Base-by-base conservation (phyloP, 2,888 invertebrate genomes). In the Callinectes sapidus region DNA sequence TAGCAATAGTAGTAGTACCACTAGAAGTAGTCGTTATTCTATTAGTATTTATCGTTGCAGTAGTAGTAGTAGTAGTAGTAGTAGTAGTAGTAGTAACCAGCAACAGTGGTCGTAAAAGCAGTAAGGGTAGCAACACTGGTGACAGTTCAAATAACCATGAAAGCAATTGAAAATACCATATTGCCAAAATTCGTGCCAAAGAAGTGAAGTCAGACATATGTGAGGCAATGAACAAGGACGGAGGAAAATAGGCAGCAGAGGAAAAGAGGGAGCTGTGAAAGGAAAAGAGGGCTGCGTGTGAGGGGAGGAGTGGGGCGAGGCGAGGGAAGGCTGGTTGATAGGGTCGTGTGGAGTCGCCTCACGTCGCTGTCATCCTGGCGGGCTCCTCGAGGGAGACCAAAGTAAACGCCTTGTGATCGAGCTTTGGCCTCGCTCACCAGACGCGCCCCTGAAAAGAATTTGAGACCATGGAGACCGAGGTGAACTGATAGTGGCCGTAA, bases 401-500 rank as follows among this genome's bases (percentile, higher is more conserved):
- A 92, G 92, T 92, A 90, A 92, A 92, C 92, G 92, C 90, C 92
- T 90, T 32, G 89, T 90, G 92, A 92, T 92, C 92, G 90, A 86
- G 92, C 87, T 92, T 92, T 92, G 87, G 87, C 90, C 88, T 66
- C 90, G 87, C 90, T 86, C 35, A 89, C 89, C 92, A 86, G 66
- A 92, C 87, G 86, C 90, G 48, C 86, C 92, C 87, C 86, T 48
- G 86, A 87, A 90, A 90, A 87, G 92, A 92, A 92, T 92, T 92
- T 90, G 91, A 89, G 91, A 35, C 91, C 81, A 35, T 42, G n/a
- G 54, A 66, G 86, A 32, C 86, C 32, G 13, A 55, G 61, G 23
- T 39, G 35, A 61, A 42, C 81, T 55, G 28, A 35, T 55, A 23
- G 39, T 61, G n/a, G 28, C 35, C 66, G 55, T n/a, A 32, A 35